phyloP scores from a whole-genome alignment of 2,888 invertebrate species.

The Polia nebulosa region DNA sequence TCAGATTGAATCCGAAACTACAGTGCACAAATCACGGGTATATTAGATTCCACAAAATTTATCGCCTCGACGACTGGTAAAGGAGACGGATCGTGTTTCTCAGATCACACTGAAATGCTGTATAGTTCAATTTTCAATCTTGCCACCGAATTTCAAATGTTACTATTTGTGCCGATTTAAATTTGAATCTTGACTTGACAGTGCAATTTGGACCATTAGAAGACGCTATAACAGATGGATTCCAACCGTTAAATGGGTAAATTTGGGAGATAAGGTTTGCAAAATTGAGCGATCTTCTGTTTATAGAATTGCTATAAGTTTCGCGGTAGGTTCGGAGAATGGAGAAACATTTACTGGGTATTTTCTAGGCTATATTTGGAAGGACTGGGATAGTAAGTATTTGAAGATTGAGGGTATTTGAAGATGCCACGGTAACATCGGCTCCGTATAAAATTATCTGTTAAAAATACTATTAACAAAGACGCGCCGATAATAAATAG shows the following conservation, averaged over 20 bases:
- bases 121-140: constrained; percentile 67
- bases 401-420: too few relatives aligned
- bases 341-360: background rate
- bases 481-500: too few relatives aligned
- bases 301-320: constrained; percentile 1
- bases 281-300: constrained; percentile 8
- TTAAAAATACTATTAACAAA: too few relatives aligned
- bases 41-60: constrained; percentile 78
- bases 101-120: constrained; percentile 59
- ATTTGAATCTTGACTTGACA: constrained; percentile 39
- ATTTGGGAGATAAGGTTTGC: constrained; percentile 8
- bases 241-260: constrained; percentile 6
- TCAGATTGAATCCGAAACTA: constrained; percentile 69
- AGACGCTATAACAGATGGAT: constrained; percentile 2
- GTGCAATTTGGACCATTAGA: constrained; percentile 32
- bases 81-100: constrained; percentile 71
- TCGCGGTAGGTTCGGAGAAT: background rate
- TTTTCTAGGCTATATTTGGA: background rate
- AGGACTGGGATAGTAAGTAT: background rate
- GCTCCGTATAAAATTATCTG: too few relatives aligned
- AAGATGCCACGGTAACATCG: too few relatives aligned
- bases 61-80: constrained; percentile 73
- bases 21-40: constrained; percentile 75
- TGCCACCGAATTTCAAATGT: constrained; percentile 58
- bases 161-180: constrained; percentile 55